phyloP scores from a whole-genome alignment of 2,797 vertebrate genomes.

The Lerista edwardsae region DNA sequence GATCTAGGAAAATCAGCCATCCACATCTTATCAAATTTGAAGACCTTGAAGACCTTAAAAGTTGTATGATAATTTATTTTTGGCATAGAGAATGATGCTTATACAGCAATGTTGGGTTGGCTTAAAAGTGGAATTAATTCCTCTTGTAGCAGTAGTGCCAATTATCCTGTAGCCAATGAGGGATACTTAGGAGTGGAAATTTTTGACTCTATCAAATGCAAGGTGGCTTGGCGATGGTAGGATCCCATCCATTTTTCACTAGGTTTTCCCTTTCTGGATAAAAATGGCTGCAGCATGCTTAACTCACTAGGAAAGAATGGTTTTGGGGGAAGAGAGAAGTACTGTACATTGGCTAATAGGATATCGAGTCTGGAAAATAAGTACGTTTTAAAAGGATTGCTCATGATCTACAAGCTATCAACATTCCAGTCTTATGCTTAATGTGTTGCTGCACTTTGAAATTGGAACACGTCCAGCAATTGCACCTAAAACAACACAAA shows the following conservation, averaged over 20 bases:
- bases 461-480: background rate
- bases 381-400: background rate
- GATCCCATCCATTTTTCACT: background rate
- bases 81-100: background rate
- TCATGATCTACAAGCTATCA: background rate
- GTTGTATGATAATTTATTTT: background rate
- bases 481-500: conserved; percentile 26
- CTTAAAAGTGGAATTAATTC: background rate
- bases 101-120: background rate
- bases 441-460: background rate
- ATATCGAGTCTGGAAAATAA: background rate
- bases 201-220: too few species aligned
- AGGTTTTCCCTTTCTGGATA: background rate
- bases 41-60: background rate
- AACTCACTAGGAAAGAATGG: background rate
- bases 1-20: background rate
- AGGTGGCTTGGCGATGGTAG: background rate
- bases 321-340: background rate
- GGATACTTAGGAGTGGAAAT: conserved; percentile 5
- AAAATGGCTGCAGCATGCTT: background rate
- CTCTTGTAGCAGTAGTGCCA: background rate
- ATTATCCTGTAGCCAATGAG: background rate
- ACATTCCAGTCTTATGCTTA: background rate
- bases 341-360: background rate
- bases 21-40: background rate